Evolutionary conservation across 2,888 invertebrate species (phyloP).

Genomic region (Nomada fabriciana): DNA sequence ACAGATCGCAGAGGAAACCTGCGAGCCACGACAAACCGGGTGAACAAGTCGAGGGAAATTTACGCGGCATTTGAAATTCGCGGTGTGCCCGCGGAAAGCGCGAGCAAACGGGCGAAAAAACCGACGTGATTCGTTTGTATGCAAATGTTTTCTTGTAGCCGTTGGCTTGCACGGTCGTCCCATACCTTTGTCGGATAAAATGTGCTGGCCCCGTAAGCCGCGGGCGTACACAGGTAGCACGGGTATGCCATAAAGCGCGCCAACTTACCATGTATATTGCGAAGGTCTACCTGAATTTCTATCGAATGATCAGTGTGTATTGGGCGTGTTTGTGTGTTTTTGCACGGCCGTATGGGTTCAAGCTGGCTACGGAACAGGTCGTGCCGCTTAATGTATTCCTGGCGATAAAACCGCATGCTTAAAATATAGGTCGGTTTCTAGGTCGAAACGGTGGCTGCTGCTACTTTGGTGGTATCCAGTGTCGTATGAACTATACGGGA

Average conservation of each 20-base stretch:
- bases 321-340: constrained; percentile 61
- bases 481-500: constrained; percentile 43
- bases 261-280: constrained; percentile 68
- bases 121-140: constrained; percentile 75
- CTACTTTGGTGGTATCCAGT: constrained; percentile 41
- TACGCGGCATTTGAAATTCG: constrained; percentile 16
- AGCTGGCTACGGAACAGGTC: constrained; percentile 27
- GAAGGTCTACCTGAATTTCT: constrained; percentile 73
- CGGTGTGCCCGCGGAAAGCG: constrained; percentile 43
- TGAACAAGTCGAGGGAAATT: neutral
- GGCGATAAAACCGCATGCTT: constrained; percentile 68
- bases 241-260: constrained; percentile 66
- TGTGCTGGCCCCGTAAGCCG: constrained; percentile 60
- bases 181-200: constrained; percentile 73
- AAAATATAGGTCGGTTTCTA: constrained; percentile 70
- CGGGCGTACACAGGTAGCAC: constrained; percentile 54
- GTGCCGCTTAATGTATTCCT: constrained; percentile 69
- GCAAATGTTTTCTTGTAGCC: constrained; percentile 74
- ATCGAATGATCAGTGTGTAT: constrained; percentile 75
- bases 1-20: neutral
- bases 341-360: constrained; percentile 38
- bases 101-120: constrained; percentile 40
- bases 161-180: constrained; percentile 60
- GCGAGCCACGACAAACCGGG: neutral
- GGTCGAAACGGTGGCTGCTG: constrained; percentile 51